A percentile compares a stretch with the other conserved stretches of the same genome.
These are phyloP conservation scores for Rafetus swinhoei DNA, from an alignment of 2,113 vertebrate species.

Conservation along the genomic window DNA sequence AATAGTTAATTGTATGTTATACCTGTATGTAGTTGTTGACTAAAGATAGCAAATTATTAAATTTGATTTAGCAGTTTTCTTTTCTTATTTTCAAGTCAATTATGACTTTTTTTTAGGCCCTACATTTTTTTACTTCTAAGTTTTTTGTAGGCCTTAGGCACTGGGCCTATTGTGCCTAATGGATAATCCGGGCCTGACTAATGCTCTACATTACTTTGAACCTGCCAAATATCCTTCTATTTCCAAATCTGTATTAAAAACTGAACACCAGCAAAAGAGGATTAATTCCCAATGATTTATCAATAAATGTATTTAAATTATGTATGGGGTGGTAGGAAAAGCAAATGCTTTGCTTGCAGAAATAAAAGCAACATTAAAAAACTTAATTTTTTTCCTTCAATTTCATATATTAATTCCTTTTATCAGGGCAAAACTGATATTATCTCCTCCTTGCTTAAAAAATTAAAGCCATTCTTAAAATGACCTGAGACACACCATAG, in stretches of 20 bases:
- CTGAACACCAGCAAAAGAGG: not conserved
- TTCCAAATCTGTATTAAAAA: not conserved
- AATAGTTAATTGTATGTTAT: no score
- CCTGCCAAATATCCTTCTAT: not conserved
- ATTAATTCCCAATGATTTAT: not conserved
- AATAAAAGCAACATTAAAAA: not conserved
- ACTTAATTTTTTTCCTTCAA: not conserved
- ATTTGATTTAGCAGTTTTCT: no score
- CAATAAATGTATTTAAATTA: not conserved
- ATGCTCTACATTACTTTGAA: not conserved
- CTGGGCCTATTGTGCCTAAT: no score
- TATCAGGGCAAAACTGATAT: conserved; percentile 25
- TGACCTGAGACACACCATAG: conserved; percentile 27
- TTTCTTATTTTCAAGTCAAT: no score
- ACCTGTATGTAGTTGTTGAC: no score
- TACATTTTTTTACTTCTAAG: no score
- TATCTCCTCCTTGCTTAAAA: conserved; percentile 48
- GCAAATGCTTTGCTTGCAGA: not conserved
- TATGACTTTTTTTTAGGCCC: no score
- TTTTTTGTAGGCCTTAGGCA: no score
- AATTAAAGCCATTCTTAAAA: conserved; percentile 67
- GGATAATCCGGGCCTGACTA: not conserved
- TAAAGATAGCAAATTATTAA: no score
- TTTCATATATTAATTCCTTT: conserved; percentile 55
- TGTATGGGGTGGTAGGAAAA: not conserved